Conservation (phyloP, 2,797 vertebrate species). For the Serranus cabrilla region DNA sequence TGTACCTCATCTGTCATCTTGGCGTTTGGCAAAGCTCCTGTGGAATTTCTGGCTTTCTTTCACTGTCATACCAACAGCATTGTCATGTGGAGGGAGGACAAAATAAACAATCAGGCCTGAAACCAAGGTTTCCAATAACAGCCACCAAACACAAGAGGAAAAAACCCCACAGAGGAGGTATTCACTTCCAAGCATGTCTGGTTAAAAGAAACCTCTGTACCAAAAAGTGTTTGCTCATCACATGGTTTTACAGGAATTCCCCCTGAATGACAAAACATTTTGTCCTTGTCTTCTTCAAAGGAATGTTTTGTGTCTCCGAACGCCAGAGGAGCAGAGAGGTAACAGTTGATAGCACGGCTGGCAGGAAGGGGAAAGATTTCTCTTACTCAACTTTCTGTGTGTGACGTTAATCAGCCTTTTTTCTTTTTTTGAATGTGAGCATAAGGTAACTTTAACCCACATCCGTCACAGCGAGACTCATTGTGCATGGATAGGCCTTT, state of each 20-base stretch:
- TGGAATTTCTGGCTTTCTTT: conserved; percentile 64
- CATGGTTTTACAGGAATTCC: conserved; percentile 63
- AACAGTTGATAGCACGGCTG: conserved; percentile 5
- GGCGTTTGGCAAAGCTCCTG: conserved; percentile 39
- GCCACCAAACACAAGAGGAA: conserved; percentile 41
- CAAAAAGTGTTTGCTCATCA: conserved; percentile 67
- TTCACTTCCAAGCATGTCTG: conserved; percentile 55
- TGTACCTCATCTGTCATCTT: conserved; percentile 49
- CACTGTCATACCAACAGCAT: conserved; percentile 57
- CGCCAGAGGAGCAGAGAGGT: conserved; percentile 25
- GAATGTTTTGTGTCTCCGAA: conserved; percentile 17
- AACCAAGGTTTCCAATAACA: conserved; percentile 77
- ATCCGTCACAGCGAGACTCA: conserved; percentile 73
- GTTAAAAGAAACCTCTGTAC: conserved; percentile 56
- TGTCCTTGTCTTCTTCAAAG: conserved; percentile 43
- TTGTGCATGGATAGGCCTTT: conserved; percentile 75
- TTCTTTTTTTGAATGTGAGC: conserved; percentile 35
- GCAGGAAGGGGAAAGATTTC: conserved; percentile 25
- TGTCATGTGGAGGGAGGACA: conserved; percentile 76
- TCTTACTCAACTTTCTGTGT: conserved; percentile 16
- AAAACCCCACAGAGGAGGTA: conserved; percentile 52
- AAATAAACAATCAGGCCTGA: conserved; percentile 72
- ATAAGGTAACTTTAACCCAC: conserved; percentile 73
- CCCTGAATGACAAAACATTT: conserved; percentile 39
- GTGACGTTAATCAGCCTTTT: conserved; percentile 45